A percentile compares a stretch with the other conserved stretches of the same genome.
phyloP scores from a whole-genome alignment of 2,888 invertebrate genomes.

The Camptogramma bilineatum region DNA sequence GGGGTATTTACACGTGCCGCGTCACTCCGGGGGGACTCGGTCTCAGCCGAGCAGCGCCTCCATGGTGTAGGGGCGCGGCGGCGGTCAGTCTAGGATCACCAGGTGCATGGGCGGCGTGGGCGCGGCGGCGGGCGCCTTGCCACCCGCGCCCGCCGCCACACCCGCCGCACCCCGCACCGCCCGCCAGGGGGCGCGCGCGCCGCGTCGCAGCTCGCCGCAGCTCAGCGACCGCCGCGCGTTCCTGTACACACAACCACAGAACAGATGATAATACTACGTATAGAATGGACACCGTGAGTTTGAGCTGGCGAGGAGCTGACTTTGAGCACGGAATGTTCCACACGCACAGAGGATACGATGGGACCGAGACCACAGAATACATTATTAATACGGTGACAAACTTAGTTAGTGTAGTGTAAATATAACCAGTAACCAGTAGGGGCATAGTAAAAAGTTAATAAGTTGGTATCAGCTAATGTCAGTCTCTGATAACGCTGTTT shows the following conservation, averaged over 20 bases:
- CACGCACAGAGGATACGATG: too few relatives aligned
- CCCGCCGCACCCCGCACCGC: slow-evolving; percentile 59
- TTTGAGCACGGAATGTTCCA: too few relatives aligned
- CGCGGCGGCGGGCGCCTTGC: slow-evolving; percentile 56
- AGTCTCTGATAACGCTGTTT: too few relatives aligned
- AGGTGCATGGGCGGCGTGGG: slow-evolving; percentile 86
- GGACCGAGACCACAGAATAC: too few relatives aligned
- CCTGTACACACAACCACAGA: slow-evolving; percentile 81
- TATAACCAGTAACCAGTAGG: too few relatives aligned
- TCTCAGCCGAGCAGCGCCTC: slow-evolving; percentile 87
- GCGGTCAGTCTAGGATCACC: slow-evolving; percentile 90
- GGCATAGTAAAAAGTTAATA: too few relatives aligned
- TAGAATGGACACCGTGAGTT: too few relatives aligned
- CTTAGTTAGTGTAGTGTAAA: too few relatives aligned
- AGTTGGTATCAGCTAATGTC: too few relatives aligned
- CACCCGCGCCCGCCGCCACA: slow-evolving; percentile 56
- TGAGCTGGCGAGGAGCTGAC: too few relatives aligned
- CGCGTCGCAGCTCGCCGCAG: slow-evolving; percentile 91
- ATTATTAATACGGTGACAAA: too few relatives aligned
- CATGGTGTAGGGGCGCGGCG: slow-evolving; percentile 87
- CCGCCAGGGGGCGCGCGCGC: slow-evolving; percentile 84
- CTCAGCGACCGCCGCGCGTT: slow-evolving; percentile 92
- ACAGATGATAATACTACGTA: too few relatives aligned
- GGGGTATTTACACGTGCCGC: slow-evolving; percentile 52
- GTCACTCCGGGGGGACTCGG: slow-evolving; percentile 62